Conservation (phyloP, 2,113 vertebrate species). For the Shinisaurus crocodilurus region DNA sequence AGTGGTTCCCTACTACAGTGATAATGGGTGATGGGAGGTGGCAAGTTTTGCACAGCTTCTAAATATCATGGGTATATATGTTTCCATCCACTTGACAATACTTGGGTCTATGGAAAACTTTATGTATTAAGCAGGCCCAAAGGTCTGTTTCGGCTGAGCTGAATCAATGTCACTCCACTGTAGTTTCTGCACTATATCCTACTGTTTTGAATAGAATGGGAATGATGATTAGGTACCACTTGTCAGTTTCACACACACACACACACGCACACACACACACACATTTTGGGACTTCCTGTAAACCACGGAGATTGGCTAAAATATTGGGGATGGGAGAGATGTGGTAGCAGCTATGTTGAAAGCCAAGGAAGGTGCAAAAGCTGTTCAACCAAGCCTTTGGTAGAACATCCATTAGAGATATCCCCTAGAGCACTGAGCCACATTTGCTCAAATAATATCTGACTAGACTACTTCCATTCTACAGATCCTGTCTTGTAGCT, state of each 20-base stretch:
- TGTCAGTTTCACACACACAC: too few relatives aligned
- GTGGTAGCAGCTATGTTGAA: not conserved
- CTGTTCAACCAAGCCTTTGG: not conserved
- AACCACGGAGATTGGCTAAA: not conserved
- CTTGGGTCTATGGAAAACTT: not conserved
- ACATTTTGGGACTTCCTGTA: not conserved
- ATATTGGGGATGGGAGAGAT: not conserved
- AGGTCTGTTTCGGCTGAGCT: not conserved
- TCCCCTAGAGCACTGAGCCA: not conserved
- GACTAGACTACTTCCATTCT: not conserved
- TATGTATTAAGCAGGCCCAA: not conserved
- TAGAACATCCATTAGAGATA: not conserved
- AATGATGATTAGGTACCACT: not conserved
- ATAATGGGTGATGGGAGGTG: not conserved
- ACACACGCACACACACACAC: too few relatives aligned
- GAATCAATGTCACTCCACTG: not conserved
- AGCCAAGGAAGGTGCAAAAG: not conserved
- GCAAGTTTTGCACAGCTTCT: not conserved
- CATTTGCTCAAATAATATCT: too few relatives aligned
- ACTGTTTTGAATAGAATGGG: not conserved
- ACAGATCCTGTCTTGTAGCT: not conserved
- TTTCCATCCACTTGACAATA: not conserved
- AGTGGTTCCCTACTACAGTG: not conserved
- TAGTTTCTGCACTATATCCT: not conserved
- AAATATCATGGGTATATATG: not conserved